These are phyloP conservation scores for Oceanodroma leucorhoa DNA, from an alignment of 2,797 vertebrate genomes.

Conservation along the genomic window DNA sequence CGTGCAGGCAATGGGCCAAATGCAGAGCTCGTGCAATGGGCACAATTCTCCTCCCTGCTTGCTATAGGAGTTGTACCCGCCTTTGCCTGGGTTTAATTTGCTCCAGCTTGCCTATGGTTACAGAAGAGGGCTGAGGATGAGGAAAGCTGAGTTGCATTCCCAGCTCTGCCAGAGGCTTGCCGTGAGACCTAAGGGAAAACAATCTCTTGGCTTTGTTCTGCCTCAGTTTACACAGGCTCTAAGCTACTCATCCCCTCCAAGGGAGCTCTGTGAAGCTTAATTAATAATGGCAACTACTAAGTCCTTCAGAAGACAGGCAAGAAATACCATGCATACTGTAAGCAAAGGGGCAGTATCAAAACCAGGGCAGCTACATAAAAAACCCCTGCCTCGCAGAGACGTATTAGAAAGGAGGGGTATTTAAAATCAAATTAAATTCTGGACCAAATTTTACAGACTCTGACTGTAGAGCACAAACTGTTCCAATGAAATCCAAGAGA, in stretches of 20 bases:
- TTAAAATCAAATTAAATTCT: background rate
- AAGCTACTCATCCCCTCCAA: background rate
- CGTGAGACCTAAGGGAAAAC: constrained; percentile 36
- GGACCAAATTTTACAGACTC: background rate
- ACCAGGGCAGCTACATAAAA: background rate
- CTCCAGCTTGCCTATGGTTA: constrained; percentile 31
- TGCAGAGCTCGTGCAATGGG: background rate
- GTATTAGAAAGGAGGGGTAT: background rate
- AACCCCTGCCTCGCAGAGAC: background rate
- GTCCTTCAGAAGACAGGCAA: background rate
- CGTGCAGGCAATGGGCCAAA: constrained; percentile 21
- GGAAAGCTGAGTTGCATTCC: constrained; percentile 14
- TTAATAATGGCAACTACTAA: background rate
- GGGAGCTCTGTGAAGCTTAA: background rate
- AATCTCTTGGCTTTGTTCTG: constrained; percentile 30
- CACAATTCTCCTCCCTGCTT: constrained; percentile 17
- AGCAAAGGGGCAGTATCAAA: background rate
- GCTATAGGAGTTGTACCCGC: background rate
- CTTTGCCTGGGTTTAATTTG: constrained; percentile 48
- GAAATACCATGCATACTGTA: background rate
- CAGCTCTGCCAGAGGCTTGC: constrained; percentile 19
- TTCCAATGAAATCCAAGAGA: background rate
- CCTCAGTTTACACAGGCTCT: constrained; percentile 48
- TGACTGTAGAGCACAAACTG: background rate
- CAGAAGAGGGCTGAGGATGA: background rate